Base-by-base conservation (phyloP, 1,140 invertebrate genomes). In the Drosophila parvula region DNA sequence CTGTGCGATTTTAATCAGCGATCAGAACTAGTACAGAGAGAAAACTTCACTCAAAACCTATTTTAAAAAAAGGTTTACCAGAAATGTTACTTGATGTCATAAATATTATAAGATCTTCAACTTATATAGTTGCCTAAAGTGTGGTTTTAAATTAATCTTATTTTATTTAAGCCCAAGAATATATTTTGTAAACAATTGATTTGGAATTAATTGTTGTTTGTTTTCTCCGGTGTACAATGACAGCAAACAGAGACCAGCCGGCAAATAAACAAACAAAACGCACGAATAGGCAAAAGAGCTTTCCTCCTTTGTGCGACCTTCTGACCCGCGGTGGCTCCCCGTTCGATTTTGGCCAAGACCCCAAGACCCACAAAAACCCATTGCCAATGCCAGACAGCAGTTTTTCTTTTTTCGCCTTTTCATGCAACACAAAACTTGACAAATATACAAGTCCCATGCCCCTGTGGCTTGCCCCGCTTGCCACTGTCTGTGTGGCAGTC, bases 1-100 rank as follows among this genome's bases (percentile, higher is more conserved):
- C 48, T 57, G 76, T 68, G 63, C 68, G 83, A 86, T 86, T 89
- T 73, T 79, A 89, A 86, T 89, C 84, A 89, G 76, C 51, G 69
- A 61, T 48, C 61, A 57, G 41, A 82, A 79, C 63, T 79, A 83
- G 48, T 73, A 59, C 12, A 14, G 7, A 2, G 16, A 36, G 32
- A 36, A 53, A 53, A 22, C 0, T 2, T 5, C 5, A 11, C 0
- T 14, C 7, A 22, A 34, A 34, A 6, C 2, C 0, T 1, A 16
- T 16, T 28, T 5, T 1, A 3, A 30, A 3, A 3, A 30, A 3
- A 10, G 8, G n/a, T 0, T 4, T 10, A 43, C 8, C 0, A 16
- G 3, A 43, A 43, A 38, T 22, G 22, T 22, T 22, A 22, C 22
- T 22, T 22, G n/a, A n/a, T n/a, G n/a, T n/a, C n/a, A n/a, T n/a